Evolutionary conservation across 2,113 vertebrate genomes (phyloP), one percentile per base, ranked within the genome.

Genomic region (Sula dactylatra): DNA sequence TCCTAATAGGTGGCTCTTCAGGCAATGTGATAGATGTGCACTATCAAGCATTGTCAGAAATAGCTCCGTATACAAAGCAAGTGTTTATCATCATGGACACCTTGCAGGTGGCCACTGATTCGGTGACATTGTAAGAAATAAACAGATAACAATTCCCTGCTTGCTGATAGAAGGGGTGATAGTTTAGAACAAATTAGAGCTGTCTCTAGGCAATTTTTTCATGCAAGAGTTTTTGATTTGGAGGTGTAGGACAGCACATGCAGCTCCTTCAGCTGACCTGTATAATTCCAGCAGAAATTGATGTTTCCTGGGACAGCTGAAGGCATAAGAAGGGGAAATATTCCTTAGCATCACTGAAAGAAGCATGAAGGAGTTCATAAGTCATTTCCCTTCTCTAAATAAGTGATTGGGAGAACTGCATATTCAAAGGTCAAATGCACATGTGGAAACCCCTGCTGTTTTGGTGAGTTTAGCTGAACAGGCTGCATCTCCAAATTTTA

Each of bases 31-130:
- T 76, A 47, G 64, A 86, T 70, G 34, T 32, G 81, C 25, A 2
- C 72, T 58, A 79, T 86, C 87, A 42, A 22, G 82, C 44, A 3
- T 38, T 74, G 94, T 90, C 94, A 93, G 87, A 80, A 93, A 80
- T 44, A 59, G 87, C 82, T 83, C 61, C 5, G 0, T 54, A 18
- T 8, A 49, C 73, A 80, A 84, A 80, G 67, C 67, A 32, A 44
- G 87, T 3, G 9, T 94, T 95, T 95, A 86, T 91, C 93, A 86
- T 81, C 58, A 1, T 17, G 54, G 86, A 32, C 94, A 65, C 66
- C 88, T 89, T 89, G 93, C 90, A 84, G 81, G 55, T 87, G 84
- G 34, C 66, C 81, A 65, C 44, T 12, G 65, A 47, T 77, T 77
- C 15, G 1, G 24, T 91, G 93, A 82, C 93, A 78, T 38, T 89